phyloP scores from a whole-genome alignment of 2,888 invertebrate species.

The Zootermopsis nevadensis region DNA sequence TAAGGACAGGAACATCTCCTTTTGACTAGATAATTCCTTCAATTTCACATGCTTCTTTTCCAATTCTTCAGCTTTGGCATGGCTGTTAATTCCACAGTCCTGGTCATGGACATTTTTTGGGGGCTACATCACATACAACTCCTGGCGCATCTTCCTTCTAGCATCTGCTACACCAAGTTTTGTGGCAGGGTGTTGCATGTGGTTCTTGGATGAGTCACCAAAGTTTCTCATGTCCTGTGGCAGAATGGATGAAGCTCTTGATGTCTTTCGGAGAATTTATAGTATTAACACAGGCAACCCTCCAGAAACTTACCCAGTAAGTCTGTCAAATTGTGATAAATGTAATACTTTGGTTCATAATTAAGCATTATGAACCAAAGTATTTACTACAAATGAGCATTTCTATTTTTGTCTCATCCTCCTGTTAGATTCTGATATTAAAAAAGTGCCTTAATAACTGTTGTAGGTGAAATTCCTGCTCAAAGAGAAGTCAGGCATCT shows the following conservation, averaged over 20 bases:
- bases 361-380: too few species aligned
- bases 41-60: background rate
- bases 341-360: too few species aligned
- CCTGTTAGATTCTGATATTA: too few species aligned
- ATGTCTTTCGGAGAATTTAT: constrained; percentile 74
- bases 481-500: background rate
- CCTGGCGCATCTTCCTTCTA: constrained; percentile 66
- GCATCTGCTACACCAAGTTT: constrained; percentile 74
- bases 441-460: background rate
- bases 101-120: constrained; percentile 66
- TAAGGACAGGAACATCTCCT: too few species aligned
- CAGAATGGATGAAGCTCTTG: constrained; percentile 73
- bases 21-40: background rate
- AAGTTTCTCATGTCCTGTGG: constrained; percentile 80
- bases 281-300: constrained; percentile 73
- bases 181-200: constrained; percentile 71
- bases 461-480: constrained; percentile 8
- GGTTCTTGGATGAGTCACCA: constrained; percentile 79
- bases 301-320: constrained; percentile 74
- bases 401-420: too few species aligned
- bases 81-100: constrained; percentile 74
- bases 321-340: constrained; percentile 52
- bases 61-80: constrained; percentile 71
- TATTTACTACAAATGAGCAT: too few species aligned
- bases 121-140: constrained; percentile 59